Evolutionary conservation across 2,113 vertebrate species (phyloP), one percentile per base, ranked within the genome.

Genomic region (Melanotaenia duboulayi): DNA sequence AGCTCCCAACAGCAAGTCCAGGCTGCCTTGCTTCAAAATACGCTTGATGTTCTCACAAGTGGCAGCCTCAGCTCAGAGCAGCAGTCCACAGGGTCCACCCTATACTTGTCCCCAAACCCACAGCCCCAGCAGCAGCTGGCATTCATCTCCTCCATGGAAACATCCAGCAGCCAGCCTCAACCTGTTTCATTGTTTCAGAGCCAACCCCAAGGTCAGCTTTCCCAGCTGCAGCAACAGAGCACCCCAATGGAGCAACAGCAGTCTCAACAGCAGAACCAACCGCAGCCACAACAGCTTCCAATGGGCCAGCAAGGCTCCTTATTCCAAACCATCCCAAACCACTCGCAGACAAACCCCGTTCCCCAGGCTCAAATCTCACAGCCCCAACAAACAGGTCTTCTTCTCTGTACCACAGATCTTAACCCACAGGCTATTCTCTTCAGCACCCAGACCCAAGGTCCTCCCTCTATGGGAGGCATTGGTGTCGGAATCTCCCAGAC

Each of bases 1-100:
- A 63, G 88, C 58, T 70, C 96, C 39, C 95, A 96, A 24, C 95
- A 97, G 74, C 97, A 97, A 59, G 93, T 98, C 76, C 97, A 98
- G 77, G 91, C 96, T 39, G 84, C 96, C 0, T 88, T 99, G 80
- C 97, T 98, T 78, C 96, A 97, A 67, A 96, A 92, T 19, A 87
- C 95, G 11, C 92, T 99, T 65, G 91, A 93, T 10, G 95, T 97
- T 50, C 86, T 99, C 48, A 94, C 96, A 6, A 84, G 93, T 76
- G 94, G 95, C 49, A 89, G 93, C 16, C 95, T 97, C 22, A 85
- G 92, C 71, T 92, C 95, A 49, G 97, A 98, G 71, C 97, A 97
- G 87, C 96, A 95, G 65, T 76, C 91, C 51, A 23, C 90, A 7
- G 89, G 95, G 17, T 80, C 96, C 19, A 91, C 93, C 64, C 90